Conservation (phyloP, 2,888 invertebrate genomes). For the Ophion ventricosus region DNA sequence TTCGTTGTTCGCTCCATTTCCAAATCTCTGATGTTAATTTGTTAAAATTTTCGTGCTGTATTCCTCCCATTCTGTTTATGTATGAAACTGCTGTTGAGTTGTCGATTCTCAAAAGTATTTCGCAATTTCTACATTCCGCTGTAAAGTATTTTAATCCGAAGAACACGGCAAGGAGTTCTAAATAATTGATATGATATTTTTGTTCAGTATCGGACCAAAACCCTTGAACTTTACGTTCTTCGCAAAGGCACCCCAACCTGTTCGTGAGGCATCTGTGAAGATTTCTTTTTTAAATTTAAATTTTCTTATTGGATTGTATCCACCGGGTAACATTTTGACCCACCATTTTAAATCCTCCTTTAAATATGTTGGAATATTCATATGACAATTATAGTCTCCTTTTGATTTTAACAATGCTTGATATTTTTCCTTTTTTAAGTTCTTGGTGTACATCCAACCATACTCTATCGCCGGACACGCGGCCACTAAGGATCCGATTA, state of each 20-base stretch:
- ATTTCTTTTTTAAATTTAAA: slow-evolving; percentile 29
- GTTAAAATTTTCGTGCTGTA: slow-evolving; percentile 29
- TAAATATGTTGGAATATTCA: slow-evolving; percentile 1
- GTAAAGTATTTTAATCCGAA: too few relatives aligned
- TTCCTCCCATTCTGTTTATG: slow-evolving; percentile 7
- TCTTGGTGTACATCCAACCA: slow-evolving; percentile 33
- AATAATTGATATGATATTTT: slow-evolving; percentile 43
- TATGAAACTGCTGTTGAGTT: too few relatives aligned
- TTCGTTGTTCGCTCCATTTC: slow-evolving; percentile 47
- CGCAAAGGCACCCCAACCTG: slow-evolving; percentile 39
- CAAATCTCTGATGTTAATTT: slow-evolving; percentile 52
- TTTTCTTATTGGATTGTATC: slow-evolving; percentile 12
- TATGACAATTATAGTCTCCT: slow-evolving; percentile 33
- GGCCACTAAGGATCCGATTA: slow-evolving; percentile 38
- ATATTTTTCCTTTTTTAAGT: slow-evolving; percentile 45
- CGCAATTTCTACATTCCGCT: too few relatives aligned
- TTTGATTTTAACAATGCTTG: slow-evolving; percentile 26
- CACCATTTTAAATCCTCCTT: slow-evolving; percentile 22
- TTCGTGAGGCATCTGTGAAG: slow-evolving; percentile 44
- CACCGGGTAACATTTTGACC: slow-evolving; percentile 1
- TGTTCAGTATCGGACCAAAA: slow-evolving; percentile 29
- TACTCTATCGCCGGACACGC: slow-evolving; percentile 39
- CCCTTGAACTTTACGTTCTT: slow-evolving; percentile 31
- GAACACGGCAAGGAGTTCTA: slow-evolving; percentile 14
- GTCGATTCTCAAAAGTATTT: too few relatives aligned